Conservation (phyloP, 2,888 invertebrate species). For the Hydropsyche betteni region DNA sequence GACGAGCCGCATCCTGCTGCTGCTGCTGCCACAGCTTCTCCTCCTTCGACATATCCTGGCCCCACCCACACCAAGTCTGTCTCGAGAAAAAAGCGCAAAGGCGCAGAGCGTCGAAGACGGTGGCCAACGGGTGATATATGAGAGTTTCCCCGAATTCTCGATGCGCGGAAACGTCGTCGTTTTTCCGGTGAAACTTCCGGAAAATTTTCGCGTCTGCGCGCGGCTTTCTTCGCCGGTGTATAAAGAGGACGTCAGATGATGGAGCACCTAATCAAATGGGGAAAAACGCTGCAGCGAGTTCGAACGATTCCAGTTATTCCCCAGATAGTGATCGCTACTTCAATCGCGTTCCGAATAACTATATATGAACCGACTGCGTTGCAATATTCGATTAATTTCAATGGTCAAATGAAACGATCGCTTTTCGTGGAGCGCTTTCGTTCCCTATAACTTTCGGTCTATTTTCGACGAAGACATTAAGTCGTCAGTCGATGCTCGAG, state of each 20-base stretch:
- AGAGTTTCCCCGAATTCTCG: conserved; percentile 26
- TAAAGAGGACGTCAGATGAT: no score
- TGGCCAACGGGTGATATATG: conserved; percentile 25
- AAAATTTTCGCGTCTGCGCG: conserved; percentile 21
- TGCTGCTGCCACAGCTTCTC: not conserved
- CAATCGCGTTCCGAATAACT: not conserved
- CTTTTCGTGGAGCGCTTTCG: conserved; percentile 3
- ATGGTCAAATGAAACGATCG: conserved; percentile 21
- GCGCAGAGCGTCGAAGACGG: conserved; percentile 7
- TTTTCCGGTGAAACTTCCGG: conserved; percentile 25
- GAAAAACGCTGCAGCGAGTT: no score
- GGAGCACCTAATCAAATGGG: no score
- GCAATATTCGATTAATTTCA: conserved; percentile 2
- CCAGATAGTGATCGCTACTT: not conserved
- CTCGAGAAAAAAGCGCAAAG: not conserved
- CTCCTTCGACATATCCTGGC: not conserved
- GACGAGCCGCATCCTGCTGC: conserved; percentile 22
- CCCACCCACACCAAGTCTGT: not conserved
- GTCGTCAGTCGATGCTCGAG: no score
- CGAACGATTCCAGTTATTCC: no score
- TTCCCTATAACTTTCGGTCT: not conserved
- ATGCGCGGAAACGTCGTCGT: conserved; percentile 27
- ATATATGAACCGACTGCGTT: not conserved
- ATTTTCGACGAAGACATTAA: not conserved
- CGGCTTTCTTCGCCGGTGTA: not conserved